Evolutionary conservation across 2,113 vertebrate species (phyloP), one percentile per base, ranked within the genome.

Genomic region (Sapayoa aenigma): DNA sequence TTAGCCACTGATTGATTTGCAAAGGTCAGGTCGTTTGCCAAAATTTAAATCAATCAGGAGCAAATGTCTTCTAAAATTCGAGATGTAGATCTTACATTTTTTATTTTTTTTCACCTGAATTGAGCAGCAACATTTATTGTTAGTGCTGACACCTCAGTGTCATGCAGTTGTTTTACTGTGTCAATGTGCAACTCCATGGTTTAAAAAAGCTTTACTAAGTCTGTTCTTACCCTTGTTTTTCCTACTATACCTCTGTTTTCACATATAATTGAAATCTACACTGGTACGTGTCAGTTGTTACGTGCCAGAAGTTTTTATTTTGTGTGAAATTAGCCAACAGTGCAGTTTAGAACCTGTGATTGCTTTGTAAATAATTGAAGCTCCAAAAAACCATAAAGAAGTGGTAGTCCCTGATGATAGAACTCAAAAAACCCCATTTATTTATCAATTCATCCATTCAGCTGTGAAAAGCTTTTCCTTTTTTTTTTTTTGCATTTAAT

Each of bases 401-500:
- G 19, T 66, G 18, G 10, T 25, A 44, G 8, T 80, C 27, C 21
- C 28, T 84, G 30, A 31, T 86, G 84, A 56, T 67, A n/a, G 50
- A 52, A 2, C 42, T 81, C 27, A 33, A 73, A 71, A 23, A 0
- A 0, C 2, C 6, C 12, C 41, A 1, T 14, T 2, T 56, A n/a
- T 41, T 79, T 87, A 60, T 89, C 27, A 81, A 3, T 71, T 77
- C 12, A 63, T 71, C 33, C 19, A 33, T 62, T 95, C 49, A 92
- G 2, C 39, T 73, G 44, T 89, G 72, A 65, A 92, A 69, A 78
- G 3, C 23, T 81, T 89, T 94, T 65, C n/a, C 22, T 42, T 59
- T 84, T 50, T 77, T 80, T 77, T 80, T 53, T 18, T 83, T 92
- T 86, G 18, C 30, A 16, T 88, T 93, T 92, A 68, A 31, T 68